A percentile compares a stretch with the other conserved stretches of the same genome.
These are phyloP conservation scores for Tupiocoris notatus DNA, from an alignment of 2,888 invertebrate species.

Conservation along the genomic window DNA sequence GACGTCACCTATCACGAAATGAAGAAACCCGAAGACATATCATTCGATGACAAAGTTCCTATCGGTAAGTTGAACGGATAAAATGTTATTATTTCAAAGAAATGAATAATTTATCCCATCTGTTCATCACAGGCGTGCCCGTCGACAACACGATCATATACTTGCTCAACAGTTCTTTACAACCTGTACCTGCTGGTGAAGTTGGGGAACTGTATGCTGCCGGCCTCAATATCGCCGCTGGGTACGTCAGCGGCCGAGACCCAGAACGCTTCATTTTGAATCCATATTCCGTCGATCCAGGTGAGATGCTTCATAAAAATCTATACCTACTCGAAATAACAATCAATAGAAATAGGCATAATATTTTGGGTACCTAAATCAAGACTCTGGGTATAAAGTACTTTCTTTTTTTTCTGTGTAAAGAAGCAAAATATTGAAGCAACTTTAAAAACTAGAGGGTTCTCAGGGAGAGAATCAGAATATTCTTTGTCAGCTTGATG, in stretches of 20 bases:
- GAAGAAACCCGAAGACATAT: constrained; percentile 62
- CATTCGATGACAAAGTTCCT: constrained; percentile 67
- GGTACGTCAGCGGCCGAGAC: constrained; percentile 75
- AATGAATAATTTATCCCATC: too few relatives aligned
- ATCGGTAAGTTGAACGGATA: constrained; percentile 74
- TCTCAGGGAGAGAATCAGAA: too few relatives aligned
- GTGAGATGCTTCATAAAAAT: constrained; percentile 56
- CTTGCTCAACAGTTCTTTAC: constrained; percentile 71
- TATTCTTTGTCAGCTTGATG: too few relatives aligned
- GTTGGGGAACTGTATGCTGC: constrained; percentile 81
- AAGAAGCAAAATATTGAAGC: too few relatives aligned
- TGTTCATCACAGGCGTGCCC: constrained; percentile 62
- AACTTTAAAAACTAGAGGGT: too few relatives aligned
- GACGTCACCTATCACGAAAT: constrained; percentile 80
- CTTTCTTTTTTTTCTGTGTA: too few relatives aligned
- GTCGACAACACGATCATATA: constrained; percentile 79
- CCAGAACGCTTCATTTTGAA: constrained; percentile 73
- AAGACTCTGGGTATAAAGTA: too few relatives aligned
- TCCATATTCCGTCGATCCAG: constrained; percentile 66
- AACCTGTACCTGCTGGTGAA: constrained; percentile 68
- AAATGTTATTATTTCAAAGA: too few relatives aligned
- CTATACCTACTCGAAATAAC: too few relatives aligned
- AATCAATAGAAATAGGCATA: too few relatives aligned
- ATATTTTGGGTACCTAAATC: too few relatives aligned
- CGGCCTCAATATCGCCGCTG: constrained; percentile 74